These are phyloP conservation scores for Sphaerophoria rueppellii DNA, from an alignment of 2,888 invertebrate genomes.

Conservation along the genomic window DNA sequence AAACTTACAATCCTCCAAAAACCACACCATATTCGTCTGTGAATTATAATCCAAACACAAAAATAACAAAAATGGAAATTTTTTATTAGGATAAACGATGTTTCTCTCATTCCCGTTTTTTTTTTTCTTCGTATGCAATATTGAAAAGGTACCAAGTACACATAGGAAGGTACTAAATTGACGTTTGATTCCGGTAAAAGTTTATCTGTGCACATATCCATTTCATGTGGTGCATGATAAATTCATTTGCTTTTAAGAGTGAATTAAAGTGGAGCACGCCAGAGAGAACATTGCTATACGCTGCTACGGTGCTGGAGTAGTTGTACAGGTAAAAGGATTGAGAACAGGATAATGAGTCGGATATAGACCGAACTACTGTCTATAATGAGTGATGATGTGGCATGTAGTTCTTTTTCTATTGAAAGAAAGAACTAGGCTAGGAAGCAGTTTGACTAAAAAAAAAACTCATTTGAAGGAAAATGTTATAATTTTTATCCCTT, in stretches of 20 bases:
- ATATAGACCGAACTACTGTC: constrained; percentile 48
- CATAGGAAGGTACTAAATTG: constrained; percentile 32
- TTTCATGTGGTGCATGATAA: constrained; percentile 4
- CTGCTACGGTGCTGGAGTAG: too few species aligned
- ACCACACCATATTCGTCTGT: neutral
- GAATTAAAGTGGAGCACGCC: constrained; percentile 28
- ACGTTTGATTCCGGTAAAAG: constrained; percentile 59
- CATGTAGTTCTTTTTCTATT: neutral
- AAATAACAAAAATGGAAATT: constrained; percentile 21
- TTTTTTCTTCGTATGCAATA: constrained; percentile 7
- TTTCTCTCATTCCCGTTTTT: neutral
- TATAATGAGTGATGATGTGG: constrained; percentile 53
- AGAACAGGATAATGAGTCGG: constrained; percentile 53
- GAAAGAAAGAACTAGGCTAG: neutral
- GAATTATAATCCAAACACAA: constrained; percentile 5
- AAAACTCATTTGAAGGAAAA: constrained; percentile 25
- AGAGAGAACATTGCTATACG: neutral
- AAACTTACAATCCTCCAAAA: too few species aligned
- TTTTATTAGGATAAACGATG: neutral
- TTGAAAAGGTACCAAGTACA: constrained; percentile 12
- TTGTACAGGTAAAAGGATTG: constrained; percentile 3
- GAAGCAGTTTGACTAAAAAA: constrained; percentile 7
- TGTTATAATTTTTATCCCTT: constrained; percentile 38
- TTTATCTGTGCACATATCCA: constrained; percentile 38
- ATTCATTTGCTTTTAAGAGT: constrained; percentile 7